Evolutionary conservation across 2,113 vertebrate genomes (phyloP).

Genomic region (Butorides virescens): DNA sequence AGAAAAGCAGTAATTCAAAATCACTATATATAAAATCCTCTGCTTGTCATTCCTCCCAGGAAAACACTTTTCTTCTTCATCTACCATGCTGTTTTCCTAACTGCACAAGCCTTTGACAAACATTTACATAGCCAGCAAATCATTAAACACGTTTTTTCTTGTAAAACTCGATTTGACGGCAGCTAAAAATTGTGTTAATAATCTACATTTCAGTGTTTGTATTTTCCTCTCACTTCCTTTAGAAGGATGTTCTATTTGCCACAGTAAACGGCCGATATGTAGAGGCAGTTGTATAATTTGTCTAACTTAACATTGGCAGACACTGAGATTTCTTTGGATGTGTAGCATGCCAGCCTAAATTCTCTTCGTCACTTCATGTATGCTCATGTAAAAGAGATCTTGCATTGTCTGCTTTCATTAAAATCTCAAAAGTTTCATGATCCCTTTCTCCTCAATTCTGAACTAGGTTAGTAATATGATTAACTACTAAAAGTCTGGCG

Average conservation of each 20-base stretch:
- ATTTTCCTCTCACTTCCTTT: background rate
- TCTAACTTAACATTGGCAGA: background rate
- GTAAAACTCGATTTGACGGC: background rate
- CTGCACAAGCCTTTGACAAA: background rate
- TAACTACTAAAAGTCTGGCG: background rate
- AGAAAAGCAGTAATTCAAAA: background rate
- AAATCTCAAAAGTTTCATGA: background rate
- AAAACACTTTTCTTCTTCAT: background rate
- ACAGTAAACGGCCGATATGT: background rate
- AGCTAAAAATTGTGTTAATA: background rate
- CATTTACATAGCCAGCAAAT: background rate
- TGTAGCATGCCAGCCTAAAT: background rate
- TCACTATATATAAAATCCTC: background rate
- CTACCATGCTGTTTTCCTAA: background rate
- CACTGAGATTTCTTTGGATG: background rate
- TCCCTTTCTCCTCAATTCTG: background rate
- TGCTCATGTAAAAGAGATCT: background rate
- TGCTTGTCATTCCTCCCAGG: background rate
- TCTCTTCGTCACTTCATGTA: background rate
- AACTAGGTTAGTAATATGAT: background rate
- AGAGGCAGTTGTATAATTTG: background rate
- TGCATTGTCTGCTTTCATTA: background rate
- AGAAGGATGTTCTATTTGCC: background rate
- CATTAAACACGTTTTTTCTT: background rate
- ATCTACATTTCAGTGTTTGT: background rate